These are phyloP conservation scores for Rhyacichthys aspro DNA, from an alignment of 2,797 vertebrate genomes.

Conservation along the genomic window DNA sequence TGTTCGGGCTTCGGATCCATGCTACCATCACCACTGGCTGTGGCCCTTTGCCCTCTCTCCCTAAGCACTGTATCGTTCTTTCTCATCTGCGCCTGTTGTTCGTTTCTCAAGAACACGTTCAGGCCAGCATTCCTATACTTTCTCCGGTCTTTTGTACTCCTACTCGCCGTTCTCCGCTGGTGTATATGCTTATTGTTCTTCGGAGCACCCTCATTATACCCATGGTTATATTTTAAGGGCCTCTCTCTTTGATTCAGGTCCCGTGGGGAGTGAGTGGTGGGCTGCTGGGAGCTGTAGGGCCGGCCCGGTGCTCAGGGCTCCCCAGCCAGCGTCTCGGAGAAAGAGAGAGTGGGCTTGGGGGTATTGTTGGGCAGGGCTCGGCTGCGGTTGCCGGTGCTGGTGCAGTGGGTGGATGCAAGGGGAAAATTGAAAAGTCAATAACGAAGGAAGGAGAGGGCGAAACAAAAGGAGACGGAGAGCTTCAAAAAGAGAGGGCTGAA, in stretches of 20 bases:
- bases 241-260: conserved; percentile 78
- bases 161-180: conserved; percentile 63
- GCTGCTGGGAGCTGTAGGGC: conserved; percentile 71
- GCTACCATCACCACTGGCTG: conserved; percentile 74
- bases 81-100: conserved; percentile 39
- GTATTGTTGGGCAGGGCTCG: conserved; percentile 67
- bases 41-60: conserved; percentile 70
- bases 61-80: conserved; percentile 47
- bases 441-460: conserved; percentile 54
- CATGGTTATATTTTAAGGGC: conserved; percentile 79
- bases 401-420: conserved; percentile 69
- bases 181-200: conserved; percentile 78
- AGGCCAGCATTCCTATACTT: conserved; percentile 65
- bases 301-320: conserved; percentile 66
- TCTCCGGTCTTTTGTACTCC: conserved; percentile 62
- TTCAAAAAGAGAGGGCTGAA: conserved; percentile 72
- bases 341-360: conserved; percentile 64
- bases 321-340: conserved; percentile 74
- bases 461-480: conserved; percentile 74
- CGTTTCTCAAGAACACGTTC: conserved; percentile 47
- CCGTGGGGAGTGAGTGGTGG: conserved; percentile 66
- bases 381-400: conserved; percentile 47
- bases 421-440: conserved; percentile 85
- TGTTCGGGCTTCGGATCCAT: conserved; percentile 69
- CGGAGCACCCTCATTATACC: conserved; percentile 78